Conservation (phyloP, 2,888 invertebrate species). For the Nineta flava region DNA sequence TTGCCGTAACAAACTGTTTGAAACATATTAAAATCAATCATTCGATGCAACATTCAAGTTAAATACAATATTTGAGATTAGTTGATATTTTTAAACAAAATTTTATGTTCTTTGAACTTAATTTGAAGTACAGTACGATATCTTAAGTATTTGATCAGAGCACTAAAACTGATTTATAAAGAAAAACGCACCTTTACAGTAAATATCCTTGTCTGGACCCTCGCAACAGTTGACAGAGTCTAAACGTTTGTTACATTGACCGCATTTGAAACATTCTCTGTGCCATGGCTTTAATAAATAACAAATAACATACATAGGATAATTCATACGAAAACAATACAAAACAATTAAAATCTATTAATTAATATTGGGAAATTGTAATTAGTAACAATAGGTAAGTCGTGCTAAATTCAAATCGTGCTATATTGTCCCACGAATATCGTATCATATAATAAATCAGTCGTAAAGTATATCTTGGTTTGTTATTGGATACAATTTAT, state of each 20-base stretch:
- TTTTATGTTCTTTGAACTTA: too few species aligned
- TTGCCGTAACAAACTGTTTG: slow-evolving; percentile 83
- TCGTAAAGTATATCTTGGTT: too few species aligned
- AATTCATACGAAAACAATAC: not conserved
- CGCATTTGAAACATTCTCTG: slow-evolving; percentile 89
- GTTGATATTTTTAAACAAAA: too few species aligned
- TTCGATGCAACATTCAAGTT: not conserved
- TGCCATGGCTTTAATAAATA: slow-evolving; percentile 59
- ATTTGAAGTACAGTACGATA: too few species aligned
- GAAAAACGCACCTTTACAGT: slow-evolving; percentile 72
- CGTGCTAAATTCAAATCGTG: not conserved
- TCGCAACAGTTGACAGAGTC: slow-evolving; percentile 86
- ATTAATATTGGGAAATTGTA: not conserved
- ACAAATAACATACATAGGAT: not conserved
- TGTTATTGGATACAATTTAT: too few species aligned
- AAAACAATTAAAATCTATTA: not conserved
- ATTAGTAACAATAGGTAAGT: not conserved
- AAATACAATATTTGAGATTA: not conserved
- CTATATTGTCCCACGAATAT: not conserved
- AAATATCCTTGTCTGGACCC: slow-evolving; percentile 89
- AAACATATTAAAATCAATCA: slow-evolving; percentile 7
- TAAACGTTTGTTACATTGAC: slow-evolving; percentile 69
- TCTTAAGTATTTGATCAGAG: not conserved
- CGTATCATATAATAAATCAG: too few species aligned
- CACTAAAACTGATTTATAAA: not conserved